Base-by-base conservation (phyloP, 2,797 vertebrate genomes). In the Channallabes apus region DNA sequence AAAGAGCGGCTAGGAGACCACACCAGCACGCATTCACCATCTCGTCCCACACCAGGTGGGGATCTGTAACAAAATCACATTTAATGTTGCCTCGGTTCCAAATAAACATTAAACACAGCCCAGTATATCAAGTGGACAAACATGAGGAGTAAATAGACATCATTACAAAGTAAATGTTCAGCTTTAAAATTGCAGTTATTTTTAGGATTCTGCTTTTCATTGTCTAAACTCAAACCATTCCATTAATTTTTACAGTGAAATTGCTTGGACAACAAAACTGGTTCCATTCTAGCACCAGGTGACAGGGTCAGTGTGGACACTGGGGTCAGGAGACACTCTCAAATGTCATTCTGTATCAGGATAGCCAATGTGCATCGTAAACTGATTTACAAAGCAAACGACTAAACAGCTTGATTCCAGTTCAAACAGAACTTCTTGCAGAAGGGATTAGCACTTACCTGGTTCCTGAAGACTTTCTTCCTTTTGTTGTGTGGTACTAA, bases 11-110 rank as follows among this genome's bases (percentile, higher is more conserved):
- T 54, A 99, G 95, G 0, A 99, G 95, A 69, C 98, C 98, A 91
- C 98, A 99, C 98, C 98, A 99, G 88, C 98, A 99, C 2, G 98
- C 98, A 5, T 94, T 97, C 87, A 99, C 98, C 98, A 99, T 99
- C 94, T 99, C 98, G 91, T 99, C 98, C 98, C 98, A 99, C 83
- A 99, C 97, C 88, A 96, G 93, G 93, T 97, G 96, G 84, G 94
- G 93, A 88, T 95, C 98, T 99, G 94, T 71, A 91, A 92, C 51
- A 88, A 86, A 92, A 18, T 89, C 29, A 89, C n/a, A 86, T 59
- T 85, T 64, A 89, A 72, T 88, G 14, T 1, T 58, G 84, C 22
- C 4, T 1, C 15, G 24, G 22, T 32, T 54, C 67, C 1, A 67
- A 67, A 18, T 14, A 59, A 58, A 71, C 46, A 59, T 54, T 38